These are phyloP conservation scores for Chlorodrepanis virens DNA, from an alignment of 2,113 vertebrate species.

Conservation along the genomic window DNA sequence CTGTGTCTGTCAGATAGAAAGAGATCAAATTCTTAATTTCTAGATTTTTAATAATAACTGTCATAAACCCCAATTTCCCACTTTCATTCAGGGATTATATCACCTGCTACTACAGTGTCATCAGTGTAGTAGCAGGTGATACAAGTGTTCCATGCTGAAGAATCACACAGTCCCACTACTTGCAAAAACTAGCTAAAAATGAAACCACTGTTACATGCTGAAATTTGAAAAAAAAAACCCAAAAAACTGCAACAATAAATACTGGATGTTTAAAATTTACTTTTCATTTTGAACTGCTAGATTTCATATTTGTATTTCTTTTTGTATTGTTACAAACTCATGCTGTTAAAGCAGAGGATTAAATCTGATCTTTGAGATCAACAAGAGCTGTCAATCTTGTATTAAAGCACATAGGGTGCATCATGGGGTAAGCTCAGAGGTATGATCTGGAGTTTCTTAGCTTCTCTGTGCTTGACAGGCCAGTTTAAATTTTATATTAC, in stretches of 20 bases:
- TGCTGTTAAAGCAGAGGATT: neutral
- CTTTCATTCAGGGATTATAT: neutral
- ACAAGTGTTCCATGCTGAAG: neutral
- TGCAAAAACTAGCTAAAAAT: neutral
- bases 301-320: neutral
- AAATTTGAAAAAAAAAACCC: neutral
- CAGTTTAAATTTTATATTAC: neutral
- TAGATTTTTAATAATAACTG: neutral
- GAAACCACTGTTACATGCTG: neutral
- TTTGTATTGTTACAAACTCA: neutral
- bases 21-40: neutral
- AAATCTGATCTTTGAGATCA: neutral
- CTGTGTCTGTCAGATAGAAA: neutral
- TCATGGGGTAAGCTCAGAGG: neutral
- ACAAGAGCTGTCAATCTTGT: neutral
- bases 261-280: neutral
- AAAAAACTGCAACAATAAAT: neutral
- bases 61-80: neutral
- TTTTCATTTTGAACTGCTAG: neutral
- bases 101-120: neutral
- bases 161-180: neutral
- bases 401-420: neutral
- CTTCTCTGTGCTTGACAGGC: neutral
- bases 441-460: neutral
- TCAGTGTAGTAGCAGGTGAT: neutral